A percentile compares a stretch with the other conserved stretches of the same genome.
Conservation (phyloP, 2,797 vertebrate species). For the Micropoecilia bifurca region DNA sequence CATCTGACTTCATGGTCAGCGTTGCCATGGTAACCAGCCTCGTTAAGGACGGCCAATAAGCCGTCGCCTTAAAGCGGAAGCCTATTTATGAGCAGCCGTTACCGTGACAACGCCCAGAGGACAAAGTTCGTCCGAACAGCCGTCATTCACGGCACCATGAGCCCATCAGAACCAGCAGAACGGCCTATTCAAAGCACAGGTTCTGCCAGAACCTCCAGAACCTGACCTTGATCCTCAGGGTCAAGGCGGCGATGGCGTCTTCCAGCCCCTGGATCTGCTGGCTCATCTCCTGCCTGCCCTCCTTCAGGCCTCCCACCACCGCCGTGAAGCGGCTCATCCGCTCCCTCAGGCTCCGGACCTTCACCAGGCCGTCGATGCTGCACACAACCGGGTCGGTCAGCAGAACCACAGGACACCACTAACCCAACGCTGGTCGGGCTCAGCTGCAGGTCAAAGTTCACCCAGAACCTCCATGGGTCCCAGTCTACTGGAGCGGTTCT, state of each 20-base stretch:
- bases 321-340: slow-evolving; percentile 90
- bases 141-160: background rate
- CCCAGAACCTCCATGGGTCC: too few relatives aligned
- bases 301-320: slow-evolving; percentile 91
- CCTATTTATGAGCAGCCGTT: slow-evolving; percentile 62
- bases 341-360: slow-evolving; percentile 88
- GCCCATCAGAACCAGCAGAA: background rate
- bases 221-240: slow-evolving; percentile 91
- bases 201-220: background rate
- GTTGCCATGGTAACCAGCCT: background rate
- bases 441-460: too few relatives aligned
- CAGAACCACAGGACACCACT: background rate
- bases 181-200: background rate
- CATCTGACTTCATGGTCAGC: background rate
- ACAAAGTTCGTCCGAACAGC: background rate
- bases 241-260: slow-evolving; percentile 83
- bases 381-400: background rate
- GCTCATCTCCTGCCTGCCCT: slow-evolving; percentile 92
- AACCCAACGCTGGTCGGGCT: too few relatives aligned
- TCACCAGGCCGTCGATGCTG: slow-evolving; percentile 93
- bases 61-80: slow-evolving; percentile 4
- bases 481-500: background rate
- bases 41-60: background rate
- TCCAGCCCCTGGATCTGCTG: slow-evolving; percentile 89
- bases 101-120: background rate